phyloP scores from a whole-genome alignment of 2,797 vertebrate species.

The Gambusia yucatana region DNA sequence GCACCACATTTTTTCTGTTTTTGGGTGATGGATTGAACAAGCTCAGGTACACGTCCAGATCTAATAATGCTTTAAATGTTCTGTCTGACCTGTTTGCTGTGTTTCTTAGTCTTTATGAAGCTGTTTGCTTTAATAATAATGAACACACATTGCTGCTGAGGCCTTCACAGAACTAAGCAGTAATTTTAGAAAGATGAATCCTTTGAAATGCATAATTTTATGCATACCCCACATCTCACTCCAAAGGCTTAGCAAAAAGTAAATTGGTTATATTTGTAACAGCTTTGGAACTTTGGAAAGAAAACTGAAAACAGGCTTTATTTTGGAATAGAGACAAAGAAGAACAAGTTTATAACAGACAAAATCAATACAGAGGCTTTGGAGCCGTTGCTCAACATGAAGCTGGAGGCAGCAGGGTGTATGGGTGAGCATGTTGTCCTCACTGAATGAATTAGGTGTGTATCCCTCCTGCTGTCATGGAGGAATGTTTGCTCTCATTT shows the following conservation, averaged over 20 bases:
- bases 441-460: slow-evolving; percentile 5
- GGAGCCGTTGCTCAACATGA: not conserved
- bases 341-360: not conserved
- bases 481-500: slow-evolving; percentile 8
- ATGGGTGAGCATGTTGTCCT: not conserved
- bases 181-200: not conserved
- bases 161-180: not conserved
- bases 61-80: not conserved
- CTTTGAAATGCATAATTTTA: not conserved
- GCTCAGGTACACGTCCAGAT: not conserved
- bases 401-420: slow-evolving; percentile 1
- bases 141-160: too few species aligned
- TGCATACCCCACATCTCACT: not conserved
- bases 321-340: not conserved
- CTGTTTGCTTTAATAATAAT: not conserved
- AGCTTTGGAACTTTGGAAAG: not conserved
- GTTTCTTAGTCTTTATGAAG: not conserved
- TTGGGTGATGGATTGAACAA: not conserved
- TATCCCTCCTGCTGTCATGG: slow-evolving; percentile 7
- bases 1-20: not conserved
- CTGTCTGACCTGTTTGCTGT: not conserved
- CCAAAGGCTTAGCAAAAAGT: not conserved
- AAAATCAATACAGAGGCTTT: not conserved
- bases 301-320: not conserved
- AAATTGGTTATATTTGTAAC: not conserved